Percentiles rank a stretch among this genome's conserved stretches.
These are phyloP conservation scores for Trialeurodes vaporariorum DNA, from an alignment of 1,140 invertebrate species.

Conservation along the genomic window DNA sequence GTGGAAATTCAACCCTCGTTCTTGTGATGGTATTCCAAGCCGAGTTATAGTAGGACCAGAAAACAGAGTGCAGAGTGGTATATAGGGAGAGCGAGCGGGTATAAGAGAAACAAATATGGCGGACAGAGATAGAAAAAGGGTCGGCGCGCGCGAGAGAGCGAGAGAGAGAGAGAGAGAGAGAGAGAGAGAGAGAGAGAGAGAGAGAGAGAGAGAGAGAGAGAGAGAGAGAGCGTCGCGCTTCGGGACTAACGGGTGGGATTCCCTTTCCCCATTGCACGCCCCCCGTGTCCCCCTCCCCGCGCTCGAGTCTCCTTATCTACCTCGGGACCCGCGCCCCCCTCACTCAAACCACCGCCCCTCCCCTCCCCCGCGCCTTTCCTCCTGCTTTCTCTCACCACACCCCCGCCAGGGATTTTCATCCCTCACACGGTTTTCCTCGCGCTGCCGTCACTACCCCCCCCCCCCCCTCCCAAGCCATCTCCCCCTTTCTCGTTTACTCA, in stretches of 20 bases:
- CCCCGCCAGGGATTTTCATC: neutral
- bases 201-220: too few relatives aligned
- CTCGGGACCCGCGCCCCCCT: slow-evolving; percentile 8
- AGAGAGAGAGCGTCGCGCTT: too few relatives aligned
- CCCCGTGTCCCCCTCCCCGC: slow-evolving; percentile 8
- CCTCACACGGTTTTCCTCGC: slow-evolving; percentile 14
- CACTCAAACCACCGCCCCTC: slow-evolving; percentile 8
- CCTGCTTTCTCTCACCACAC: slow-evolving; percentile 16
- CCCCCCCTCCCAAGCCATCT: slow-evolving; percentile 16
- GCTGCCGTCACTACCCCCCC: slow-evolving; percentile 18
- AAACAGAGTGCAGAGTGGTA: too few relatives aligned
- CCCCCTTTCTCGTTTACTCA: slow-evolving; percentile 15
- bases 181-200: too few relatives aligned
- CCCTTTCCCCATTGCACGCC: too few relatives aligned
- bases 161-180: too few relatives aligned
- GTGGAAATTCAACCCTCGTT: slow-evolving; percentile 3
- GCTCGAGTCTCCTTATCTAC: slow-evolving; percentile 10
- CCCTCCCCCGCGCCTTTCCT: slow-evolving; percentile 11
- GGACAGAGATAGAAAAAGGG: too few relatives aligned
- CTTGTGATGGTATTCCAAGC: neutral
- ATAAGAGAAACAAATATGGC: neutral
- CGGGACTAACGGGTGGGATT: too few relatives aligned
- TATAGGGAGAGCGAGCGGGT: too few relatives aligned
- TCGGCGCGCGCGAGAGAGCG: too few relatives aligned
- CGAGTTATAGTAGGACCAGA: too few relatives aligned